Evolutionary conservation across 2,888 invertebrate genomes (phyloP), one percentile per base, ranked within the genome.

Genomic region (Flabesymbios commensalis): DNA sequence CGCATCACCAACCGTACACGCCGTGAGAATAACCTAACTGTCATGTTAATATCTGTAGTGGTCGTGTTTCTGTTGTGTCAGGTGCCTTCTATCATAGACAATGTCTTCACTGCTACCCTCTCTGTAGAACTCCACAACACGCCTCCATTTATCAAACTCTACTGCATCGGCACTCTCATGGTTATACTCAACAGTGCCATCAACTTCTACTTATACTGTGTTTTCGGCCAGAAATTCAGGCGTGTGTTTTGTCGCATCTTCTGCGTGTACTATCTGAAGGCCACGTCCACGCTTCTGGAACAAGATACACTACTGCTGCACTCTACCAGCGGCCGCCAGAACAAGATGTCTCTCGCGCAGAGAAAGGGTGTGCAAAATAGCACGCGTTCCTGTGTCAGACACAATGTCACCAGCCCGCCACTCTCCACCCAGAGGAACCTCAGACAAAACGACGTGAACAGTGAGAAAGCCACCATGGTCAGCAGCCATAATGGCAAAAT

Each of bases 41-140:
- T 94, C 57, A 96, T 97, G 96, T 86, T 97, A 64, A 87, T 96
- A 53, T 93, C 93, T 73, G 94, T 97, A n/a, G 95, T 96, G 54
- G 88, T 92, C 45, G 94, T 95, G 1, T 96, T 96, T 85, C 90
- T 96, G 79, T 86, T 94, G 57, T 93, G 95, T 84, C 65, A 69
- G 57, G 66, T 79, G 45, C 78, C 78, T 14, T 74, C 79, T 14
- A 75, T 80, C 26, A 70, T 77, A 10, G 79, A 80, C 72, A 79
- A 79, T 62, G 76, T 80, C 36, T 68, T 77, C 32, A 71, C 74
- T 59, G 76, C 77, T 3, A 72, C 76, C 17, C 66, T 77, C 36
- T 55, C 59, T 3, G 53, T 61, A 3, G 47, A 61, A 17, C 63
- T 72, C 32, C 52, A 68, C 51, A 24, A 57, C 39, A 47, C 51